phyloP scores from a whole-genome alignment of 1,140 invertebrate species.

The Condylostylus longicornis region DNA sequence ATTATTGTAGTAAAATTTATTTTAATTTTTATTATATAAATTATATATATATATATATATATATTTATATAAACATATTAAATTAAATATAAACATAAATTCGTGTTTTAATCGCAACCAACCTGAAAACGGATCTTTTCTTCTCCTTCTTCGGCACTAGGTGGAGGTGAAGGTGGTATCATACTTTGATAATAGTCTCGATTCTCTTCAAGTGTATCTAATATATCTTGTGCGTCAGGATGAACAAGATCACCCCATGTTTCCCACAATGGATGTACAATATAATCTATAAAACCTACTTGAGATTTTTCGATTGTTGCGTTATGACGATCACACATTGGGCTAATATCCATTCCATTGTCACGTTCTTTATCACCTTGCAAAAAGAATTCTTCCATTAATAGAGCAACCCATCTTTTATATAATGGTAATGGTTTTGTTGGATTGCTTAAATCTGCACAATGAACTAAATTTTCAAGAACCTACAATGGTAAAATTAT shows the following conservation, averaged over 20 bases:
- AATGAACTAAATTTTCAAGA: constrained; percentile 97
- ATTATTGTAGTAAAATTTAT: neutral
- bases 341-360: constrained; percentile 86
- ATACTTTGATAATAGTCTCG: constrained; percentile 92
- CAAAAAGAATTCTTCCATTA: constrained; percentile 97
- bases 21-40: constrained; percentile 3
- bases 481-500: constrained; percentile 44
- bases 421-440: constrained; percentile 95
- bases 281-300: constrained; percentile 99
- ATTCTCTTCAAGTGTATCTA: constrained; percentile 96
- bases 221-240: constrained; percentile 93
- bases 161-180: constrained; percentile 64
- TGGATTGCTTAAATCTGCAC: constrained; percentile 96
- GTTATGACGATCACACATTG: constrained; percentile 93
- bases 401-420: constrained; percentile 75
- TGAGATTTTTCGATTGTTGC: constrained; percentile 96
- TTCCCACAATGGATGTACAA: constrained; percentile 97
- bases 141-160: constrained; percentile 41
- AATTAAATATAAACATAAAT: constrained; percentile 5
- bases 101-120: too few relatives aligned
- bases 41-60: neutral
- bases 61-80: constrained; percentile 1
- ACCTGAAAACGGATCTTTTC: constrained; percentile 55
- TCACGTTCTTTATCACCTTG: constrained; percentile 90
- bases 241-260: constrained; percentile 98